Percentiles rank a stretch among this genome's conserved stretches.
These are phyloP conservation scores for Tetrao urogallus DNA, from an alignment of 2,113 vertebrate genomes.

Conservation along the genomic window DNA sequence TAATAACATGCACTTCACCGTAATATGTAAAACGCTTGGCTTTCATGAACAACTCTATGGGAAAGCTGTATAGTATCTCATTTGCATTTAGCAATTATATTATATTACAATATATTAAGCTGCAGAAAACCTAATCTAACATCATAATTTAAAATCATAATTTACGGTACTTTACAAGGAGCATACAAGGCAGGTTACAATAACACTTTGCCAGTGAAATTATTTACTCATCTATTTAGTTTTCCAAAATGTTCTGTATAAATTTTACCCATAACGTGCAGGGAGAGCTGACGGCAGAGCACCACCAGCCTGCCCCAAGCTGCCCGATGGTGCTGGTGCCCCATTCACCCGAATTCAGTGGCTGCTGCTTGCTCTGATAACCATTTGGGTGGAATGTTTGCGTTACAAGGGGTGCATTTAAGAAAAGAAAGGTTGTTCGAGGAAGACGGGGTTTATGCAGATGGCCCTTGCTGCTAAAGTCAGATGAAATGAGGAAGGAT, in stretches of 20 bases:
- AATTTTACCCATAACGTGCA: slow-evolving; percentile 24
- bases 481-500: background rate
- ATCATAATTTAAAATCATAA: slow-evolving; percentile 78
- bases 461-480: background rate
- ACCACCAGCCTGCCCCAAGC: background rate
- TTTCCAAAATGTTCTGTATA: slow-evolving; percentile 26
- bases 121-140: slow-evolving; percentile 77
- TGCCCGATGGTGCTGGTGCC: accelerated
- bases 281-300: background rate
- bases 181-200: slow-evolving; percentile 73
- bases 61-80: slow-evolving; percentile 73
- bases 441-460: background rate
- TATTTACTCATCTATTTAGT: slow-evolving; percentile 56
- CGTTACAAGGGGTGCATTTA: background rate
- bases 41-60: slow-evolving; percentile 74
- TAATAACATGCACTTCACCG: slow-evolving; percentile 74
- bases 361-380: background rate
- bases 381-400: background rate
- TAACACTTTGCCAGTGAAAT: slow-evolving; percentile 64
- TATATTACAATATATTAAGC: slow-evolving; percentile 79
- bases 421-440: background rate
- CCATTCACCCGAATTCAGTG: background rate
- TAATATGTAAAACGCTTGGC: slow-evolving; percentile 76
- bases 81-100: slow-evolving; percentile 84
- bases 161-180: slow-evolving; percentile 72